These are phyloP conservation scores for Strix occidentalis DNA, from an alignment of 2,797 vertebrate species.

Conservation along the genomic window DNA sequence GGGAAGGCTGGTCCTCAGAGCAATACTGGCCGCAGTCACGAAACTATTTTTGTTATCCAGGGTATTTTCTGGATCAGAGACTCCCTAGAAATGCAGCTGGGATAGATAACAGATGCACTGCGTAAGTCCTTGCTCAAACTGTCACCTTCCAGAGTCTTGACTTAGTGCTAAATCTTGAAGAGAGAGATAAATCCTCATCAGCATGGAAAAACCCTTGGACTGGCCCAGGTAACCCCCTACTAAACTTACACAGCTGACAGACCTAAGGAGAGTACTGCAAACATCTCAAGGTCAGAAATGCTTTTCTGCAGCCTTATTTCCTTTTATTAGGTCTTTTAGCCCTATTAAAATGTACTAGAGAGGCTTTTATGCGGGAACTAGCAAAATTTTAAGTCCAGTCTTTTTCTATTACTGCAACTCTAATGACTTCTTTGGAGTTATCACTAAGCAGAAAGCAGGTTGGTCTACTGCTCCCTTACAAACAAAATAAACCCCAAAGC, in stretches of 20 bases:
- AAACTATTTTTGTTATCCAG: accelerated
- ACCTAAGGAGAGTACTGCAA: background rate
- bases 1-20: background rate
- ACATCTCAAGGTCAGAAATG: background rate
- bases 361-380: background rate
- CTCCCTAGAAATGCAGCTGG: background rate
- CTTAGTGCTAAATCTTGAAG: background rate
- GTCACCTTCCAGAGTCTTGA: background rate
- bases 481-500: background rate
- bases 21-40: background rate
- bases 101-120: background rate
- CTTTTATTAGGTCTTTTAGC: background rate
- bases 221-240: background rate
- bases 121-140: background rate
- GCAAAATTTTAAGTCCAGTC: background rate
- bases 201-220: background rate
- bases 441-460: background rate
- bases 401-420: background rate
- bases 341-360: background rate
- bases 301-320: background rate
- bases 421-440: background rate
- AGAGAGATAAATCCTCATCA: background rate
- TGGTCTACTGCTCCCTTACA: background rate
- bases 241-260: background rate
- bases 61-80: background rate